Evolutionary conservation across 2,888 invertebrate species (phyloP).

Genomic region (Nudaria mundana): DNA sequence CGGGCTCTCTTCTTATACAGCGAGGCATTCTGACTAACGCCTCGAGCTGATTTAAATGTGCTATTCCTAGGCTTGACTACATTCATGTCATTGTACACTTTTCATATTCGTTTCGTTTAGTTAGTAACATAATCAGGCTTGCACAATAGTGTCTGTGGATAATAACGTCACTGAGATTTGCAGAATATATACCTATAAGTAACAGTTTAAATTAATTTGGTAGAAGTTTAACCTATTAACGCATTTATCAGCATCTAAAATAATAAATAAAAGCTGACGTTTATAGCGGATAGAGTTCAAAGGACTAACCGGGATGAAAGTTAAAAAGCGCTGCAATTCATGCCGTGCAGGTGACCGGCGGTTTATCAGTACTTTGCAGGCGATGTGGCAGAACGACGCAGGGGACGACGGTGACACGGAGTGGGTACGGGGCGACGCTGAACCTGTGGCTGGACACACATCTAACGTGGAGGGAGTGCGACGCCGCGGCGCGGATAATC

Average conservation of each 20-base stretch:
- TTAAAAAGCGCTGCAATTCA: slow-evolving; percentile 79
- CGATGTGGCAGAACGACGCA: slow-evolving; percentile 33
- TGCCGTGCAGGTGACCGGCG: slow-evolving; percentile 78
- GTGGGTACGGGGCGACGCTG: slow-evolving; percentile 19
- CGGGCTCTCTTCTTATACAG: slow-evolving; percentile 58
- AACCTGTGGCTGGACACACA: slow-evolving; percentile 42
- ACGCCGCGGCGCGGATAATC: slow-evolving; percentile 74
- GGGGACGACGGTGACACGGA: slow-evolving; percentile 22
- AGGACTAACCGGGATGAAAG: slow-evolving; percentile 72
- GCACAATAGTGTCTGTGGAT: slow-evolving; percentile 21
- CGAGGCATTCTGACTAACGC: slow-evolving; percentile 70
- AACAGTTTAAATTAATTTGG: slow-evolving; percentile 44
- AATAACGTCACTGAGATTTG: slow-evolving; percentile 12
- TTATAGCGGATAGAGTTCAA: slow-evolving; percentile 74
- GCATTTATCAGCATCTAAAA: slow-evolving; percentile 68
- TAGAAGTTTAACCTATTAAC: slow-evolving; percentile 48
- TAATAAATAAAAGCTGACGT: slow-evolving; percentile 71
- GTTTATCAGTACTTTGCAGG: slow-evolving; percentile 73
- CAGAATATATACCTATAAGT: slow-evolving; percentile 35
- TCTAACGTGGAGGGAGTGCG: slow-evolving; percentile 62
- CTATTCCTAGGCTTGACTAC: slow-evolving; percentile 55
- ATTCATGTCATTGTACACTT: slow-evolving; percentile 59
- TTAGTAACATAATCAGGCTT: slow-evolving; percentile 29
- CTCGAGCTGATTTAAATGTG: slow-evolving; percentile 73
- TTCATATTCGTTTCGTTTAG: slow-evolving; percentile 52